Evolutionary conservation across 1,140 invertebrate species (phyloP).

Genomic region (Solenopsis invicta): DNA sequence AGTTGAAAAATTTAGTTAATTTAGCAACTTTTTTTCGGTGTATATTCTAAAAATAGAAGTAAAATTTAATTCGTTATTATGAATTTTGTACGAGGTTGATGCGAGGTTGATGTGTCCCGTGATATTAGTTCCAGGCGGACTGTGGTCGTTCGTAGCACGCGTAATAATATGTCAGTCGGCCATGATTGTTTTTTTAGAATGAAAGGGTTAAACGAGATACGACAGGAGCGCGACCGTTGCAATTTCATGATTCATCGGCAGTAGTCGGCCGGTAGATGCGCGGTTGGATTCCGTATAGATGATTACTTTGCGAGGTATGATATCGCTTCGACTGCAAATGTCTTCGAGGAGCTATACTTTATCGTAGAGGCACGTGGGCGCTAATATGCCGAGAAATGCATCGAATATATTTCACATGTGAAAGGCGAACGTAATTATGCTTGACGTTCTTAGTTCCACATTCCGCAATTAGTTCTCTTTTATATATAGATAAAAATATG

Average conservation of each 20-base stretch:
- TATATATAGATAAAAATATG: neutral
- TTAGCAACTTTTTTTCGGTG: too few relatives aligned
- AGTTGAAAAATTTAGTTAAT: too few relatives aligned
- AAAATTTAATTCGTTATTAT: conserved; percentile 1
- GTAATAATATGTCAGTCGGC: conserved; percentile 43
- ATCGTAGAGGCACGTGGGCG: conserved; percentile 34
- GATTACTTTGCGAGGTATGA: conserved; percentile 45
- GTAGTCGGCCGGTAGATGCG: conserved; percentile 30
- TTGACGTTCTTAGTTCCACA: neutral
- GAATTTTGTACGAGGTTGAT: neutral
- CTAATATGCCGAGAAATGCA: conserved; percentile 42
- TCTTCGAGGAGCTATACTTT: conserved; percentile 25
- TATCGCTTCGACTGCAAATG: conserved; percentile 17
- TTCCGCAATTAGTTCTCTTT: conserved; percentile 8
- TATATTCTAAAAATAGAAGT: conserved; percentile 16
- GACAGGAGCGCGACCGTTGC: conserved; percentile 36
- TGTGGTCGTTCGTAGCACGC: conserved; percentile 2
- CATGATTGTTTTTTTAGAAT: conserved; percentile 34
- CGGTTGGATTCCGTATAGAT: conserved; percentile 8
- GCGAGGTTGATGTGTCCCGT: neutral
- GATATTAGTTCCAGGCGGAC: conserved; percentile 21
- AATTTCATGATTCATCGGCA: conserved; percentile 54
- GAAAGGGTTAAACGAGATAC: conserved; percentile 41
- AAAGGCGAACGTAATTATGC: conserved; percentile 13
- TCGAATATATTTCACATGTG: conserved; percentile 33